Base-by-base conservation (phyloP, 2,113 vertebrate species). In the Saguinus midas region DNA sequence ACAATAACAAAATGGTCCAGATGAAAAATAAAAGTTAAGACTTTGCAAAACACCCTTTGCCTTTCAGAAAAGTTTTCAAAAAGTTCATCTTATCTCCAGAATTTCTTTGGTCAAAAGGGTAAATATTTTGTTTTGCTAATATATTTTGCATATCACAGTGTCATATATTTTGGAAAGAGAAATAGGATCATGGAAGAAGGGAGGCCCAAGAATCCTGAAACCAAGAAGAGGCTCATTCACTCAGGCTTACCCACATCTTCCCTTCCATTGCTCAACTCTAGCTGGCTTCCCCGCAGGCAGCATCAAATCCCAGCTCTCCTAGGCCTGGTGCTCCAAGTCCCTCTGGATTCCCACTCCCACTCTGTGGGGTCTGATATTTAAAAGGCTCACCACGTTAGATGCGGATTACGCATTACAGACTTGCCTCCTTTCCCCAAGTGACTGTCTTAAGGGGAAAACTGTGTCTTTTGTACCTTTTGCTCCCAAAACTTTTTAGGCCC, bases 281-380 rank as follows among this genome's bases (percentile, higher is more conserved):
- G 23, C n/a, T 13, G 18, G 48, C 6, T 68, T 10, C 80, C 37
- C 32, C 5, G 57, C 12, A n/a, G 57, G 45, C 32, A 16, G 90
- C 18, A 0, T 1, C 11, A 6, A 25, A 48, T 0, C 72, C 72
- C 12, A 13, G 40, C 61, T 64, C n/a, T 52, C 80, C 32, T 11
- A 20, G 29, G 11, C 8, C 25, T 1, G 50, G 37, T 48, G 3
- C 27, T 18, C 3, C 1, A 16, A 57, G 1, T 21, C 0, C 0
- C 37, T 23, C 37, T 13, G 3, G 21, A 10, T 0, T 2, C 3
- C 50, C 25, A 1, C 3, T 45, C 58, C 45, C 1, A 3, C 14
- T 27, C n/a, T 4, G 8, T 1, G 14, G 14, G 0, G 23, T 23
- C 6, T 48, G 1, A 64, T 27, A 64, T 27, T 32, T 64, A 64